Conservation (phyloP, 2,888 invertebrate species). For the Amiota minor region DNA sequence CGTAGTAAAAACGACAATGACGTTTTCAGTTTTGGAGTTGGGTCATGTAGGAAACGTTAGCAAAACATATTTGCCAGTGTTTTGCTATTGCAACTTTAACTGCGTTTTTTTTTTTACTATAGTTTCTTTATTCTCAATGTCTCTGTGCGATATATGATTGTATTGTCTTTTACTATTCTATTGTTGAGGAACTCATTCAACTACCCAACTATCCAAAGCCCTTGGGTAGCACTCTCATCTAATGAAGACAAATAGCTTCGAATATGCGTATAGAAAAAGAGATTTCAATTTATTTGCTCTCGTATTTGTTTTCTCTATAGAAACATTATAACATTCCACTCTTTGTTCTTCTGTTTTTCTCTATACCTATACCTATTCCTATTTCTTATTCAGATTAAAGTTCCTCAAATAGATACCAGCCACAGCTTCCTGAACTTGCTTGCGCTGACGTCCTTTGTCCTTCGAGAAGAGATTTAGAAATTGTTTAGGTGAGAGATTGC, state of each 20-base stretch:
- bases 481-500: constrained; percentile 46
- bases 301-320: constrained; percentile 27
- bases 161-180: constrained; percentile 15
- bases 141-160: neutral
- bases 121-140: neutral
- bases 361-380: neutral
- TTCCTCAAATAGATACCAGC: constrained; percentile 59
- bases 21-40: neutral
- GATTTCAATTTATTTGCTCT: constrained; percentile 59
- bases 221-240: constrained; percentile 33
- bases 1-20: constrained; percentile 24
- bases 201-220: constrained; percentile 8
- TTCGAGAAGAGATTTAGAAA: constrained; percentile 48
- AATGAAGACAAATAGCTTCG: constrained; percentile 58
- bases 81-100: neutral
- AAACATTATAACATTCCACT: constrained; percentile 14
- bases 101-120: neutral
- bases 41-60: neutral
- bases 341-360: constrained; percentile 7
- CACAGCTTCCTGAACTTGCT: constrained; percentile 53
- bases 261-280: constrained; percentile 27
- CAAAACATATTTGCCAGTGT: constrained; percentile 22
- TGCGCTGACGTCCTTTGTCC: constrained; percentile 46
- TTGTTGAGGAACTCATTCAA: neutral
- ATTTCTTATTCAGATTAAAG: constrained; percentile 51